These are phyloP conservation scores for Balaenoptera acutorostrata DNA, from an alignment of 2,113 vertebrate genomes.

Conservation along the genomic window DNA sequence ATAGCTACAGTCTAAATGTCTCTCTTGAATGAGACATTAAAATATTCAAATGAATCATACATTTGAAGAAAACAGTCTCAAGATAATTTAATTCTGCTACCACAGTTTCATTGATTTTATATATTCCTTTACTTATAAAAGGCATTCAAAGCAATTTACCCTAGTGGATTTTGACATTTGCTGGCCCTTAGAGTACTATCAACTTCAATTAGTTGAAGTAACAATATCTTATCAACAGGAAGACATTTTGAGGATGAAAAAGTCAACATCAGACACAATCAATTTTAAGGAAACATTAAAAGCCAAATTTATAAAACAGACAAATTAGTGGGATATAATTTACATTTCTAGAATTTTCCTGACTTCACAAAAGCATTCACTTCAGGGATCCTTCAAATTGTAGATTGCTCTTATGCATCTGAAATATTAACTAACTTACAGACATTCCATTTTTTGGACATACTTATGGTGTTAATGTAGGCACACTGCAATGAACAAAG, in stretches of 20 bases:
- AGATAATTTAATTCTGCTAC: slow-evolving; percentile 58
- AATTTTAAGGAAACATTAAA: slow-evolving; percentile 30
- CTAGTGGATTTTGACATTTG: slow-evolving; percentile 65
- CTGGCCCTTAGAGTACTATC: slow-evolving; percentile 42
- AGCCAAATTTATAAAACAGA: slow-evolving; percentile 40
- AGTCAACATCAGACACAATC: slow-evolving; percentile 26
- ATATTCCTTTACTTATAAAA: slow-evolving; percentile 56
- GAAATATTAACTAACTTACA: slow-evolving; percentile 56
- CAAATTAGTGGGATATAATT: slow-evolving; percentile 27
- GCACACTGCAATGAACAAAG: background rate
- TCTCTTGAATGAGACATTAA: slow-evolving; percentile 34
- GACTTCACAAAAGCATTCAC: slow-evolving; percentile 32
- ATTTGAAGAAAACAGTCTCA: slow-evolving; percentile 41
- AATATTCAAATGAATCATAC: slow-evolving; percentile 57
- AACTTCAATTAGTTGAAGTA: slow-evolving; percentile 55
- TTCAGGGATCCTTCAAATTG: slow-evolving; percentile 5
- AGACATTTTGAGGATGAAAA: slow-evolving; percentile 49
- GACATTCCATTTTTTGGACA: background rate
- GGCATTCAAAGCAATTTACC: slow-evolving; percentile 55
- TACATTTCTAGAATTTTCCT: slow-evolving; percentile 41
- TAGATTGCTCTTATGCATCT: background rate
- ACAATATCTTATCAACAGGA: slow-evolving; percentile 50
- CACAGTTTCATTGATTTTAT: slow-evolving; percentile 54
- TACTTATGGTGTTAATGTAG: background rate
- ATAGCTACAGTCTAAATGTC: background rate